A percentile compares a stretch with the other conserved stretches of the same genome.
Evolutionary conservation across 2,797 vertebrate species (phyloP).

Genomic region (Bradypodion ventrale): DNA sequence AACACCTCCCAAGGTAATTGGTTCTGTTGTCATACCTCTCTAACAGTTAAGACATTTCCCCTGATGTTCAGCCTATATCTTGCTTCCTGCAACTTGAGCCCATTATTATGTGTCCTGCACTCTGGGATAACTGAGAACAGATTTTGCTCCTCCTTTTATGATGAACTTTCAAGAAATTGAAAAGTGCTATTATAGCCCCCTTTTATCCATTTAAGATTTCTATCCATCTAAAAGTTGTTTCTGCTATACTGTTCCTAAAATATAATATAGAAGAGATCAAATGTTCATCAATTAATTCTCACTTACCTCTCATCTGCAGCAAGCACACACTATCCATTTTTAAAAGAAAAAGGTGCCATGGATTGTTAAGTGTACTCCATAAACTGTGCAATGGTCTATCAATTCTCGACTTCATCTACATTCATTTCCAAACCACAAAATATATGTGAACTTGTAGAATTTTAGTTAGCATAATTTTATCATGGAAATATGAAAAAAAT

Average conservation of each 20-base stretch:
- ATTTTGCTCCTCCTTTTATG: too few species aligned
- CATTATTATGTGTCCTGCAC: too few species aligned
- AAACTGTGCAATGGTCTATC: neutral
- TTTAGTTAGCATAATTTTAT: neutral
- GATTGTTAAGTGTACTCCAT: neutral
- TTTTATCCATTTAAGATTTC: neutral
- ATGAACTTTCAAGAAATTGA: too few species aligned
- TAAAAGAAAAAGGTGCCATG: neutral
- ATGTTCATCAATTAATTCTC: neutral
- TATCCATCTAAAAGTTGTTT: neutral
- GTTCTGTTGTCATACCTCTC: too few species aligned
- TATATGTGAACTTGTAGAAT: neutral
- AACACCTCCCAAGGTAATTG: too few species aligned
- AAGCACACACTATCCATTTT: neutral
- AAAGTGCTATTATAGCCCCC: too few species aligned
- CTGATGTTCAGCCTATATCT: too few species aligned
- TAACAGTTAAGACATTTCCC: too few species aligned
- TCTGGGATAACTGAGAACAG: too few species aligned
- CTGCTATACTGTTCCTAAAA: neutral
- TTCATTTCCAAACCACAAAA: neutral
- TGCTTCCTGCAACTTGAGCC: too few species aligned
- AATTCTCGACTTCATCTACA: neutral
- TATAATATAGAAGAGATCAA: neutral
- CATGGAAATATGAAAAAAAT: neutral
- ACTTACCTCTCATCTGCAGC: neutral